Conservation (phyloP, 1,140 invertebrate genomes). For the Chelonus insularis region DNA sequence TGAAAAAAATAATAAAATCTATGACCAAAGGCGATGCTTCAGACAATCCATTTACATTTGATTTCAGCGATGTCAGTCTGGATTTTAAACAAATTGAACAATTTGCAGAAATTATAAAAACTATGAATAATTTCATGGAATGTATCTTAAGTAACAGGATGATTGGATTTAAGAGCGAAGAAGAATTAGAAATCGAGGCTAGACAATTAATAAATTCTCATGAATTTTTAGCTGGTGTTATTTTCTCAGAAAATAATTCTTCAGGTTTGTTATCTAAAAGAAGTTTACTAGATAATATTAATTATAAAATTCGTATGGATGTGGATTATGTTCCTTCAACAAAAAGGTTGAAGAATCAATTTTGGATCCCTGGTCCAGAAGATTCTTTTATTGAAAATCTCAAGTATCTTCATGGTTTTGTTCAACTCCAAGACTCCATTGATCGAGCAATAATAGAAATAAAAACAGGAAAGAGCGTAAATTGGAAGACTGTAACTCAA, state of each 20-base stretch:
- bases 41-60: slow-evolving; percentile 43
- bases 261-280: slow-evolving; percentile 33
- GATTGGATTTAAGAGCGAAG: slow-evolving; percentile 56
- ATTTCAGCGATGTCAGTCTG: slow-evolving; percentile 48
- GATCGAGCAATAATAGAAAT: slow-evolving; percentile 65
- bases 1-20: slow-evolving; percentile 50
- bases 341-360: slow-evolving; percentile 62
- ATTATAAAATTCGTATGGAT: slow-evolving; percentile 71
- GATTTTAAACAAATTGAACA: slow-evolving; percentile 42
- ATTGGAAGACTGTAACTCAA: slow-evolving; percentile 66
- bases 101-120: slow-evolving; percentile 46
- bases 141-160: slow-evolving; percentile 67
- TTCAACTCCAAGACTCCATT: slow-evolving; percentile 69
- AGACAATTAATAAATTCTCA: slow-evolving; percentile 60
- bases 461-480: slow-evolving; percentile 43
- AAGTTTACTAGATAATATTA: slow-evolving; percentile 50
- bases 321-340: slow-evolving; percentile 70
- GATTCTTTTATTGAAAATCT: slow-evolving; percentile 66
- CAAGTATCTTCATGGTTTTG: slow-evolving; percentile 69
- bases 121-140: slow-evolving; percentile 60
- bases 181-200: slow-evolving; percentile 60
- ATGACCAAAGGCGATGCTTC: slow-evolving; percentile 42
- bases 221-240: slow-evolving; percentile 62
- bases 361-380: slow-evolving; percentile 70
- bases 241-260: slow-evolving; percentile 54